These are phyloP conservation scores for Strigops habroptila DNA, from an alignment of 2,113 vertebrate species.

Conservation along the genomic window DNA sequence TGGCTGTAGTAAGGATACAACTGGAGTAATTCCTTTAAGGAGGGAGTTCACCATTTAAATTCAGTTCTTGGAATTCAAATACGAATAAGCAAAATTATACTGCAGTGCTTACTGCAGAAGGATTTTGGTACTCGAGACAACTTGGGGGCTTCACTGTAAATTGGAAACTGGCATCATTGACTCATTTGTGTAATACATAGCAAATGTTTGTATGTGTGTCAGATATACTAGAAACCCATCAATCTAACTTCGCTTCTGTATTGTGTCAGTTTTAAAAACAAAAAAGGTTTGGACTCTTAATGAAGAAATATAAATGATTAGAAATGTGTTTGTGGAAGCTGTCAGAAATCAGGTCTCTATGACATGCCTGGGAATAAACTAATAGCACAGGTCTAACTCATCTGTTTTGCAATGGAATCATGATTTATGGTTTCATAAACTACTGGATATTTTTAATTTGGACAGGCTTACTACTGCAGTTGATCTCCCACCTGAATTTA, in stretches of 20 bases:
- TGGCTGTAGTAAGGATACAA: accelerated
- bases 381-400: background rate
- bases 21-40: background rate
- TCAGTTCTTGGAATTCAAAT: background rate
- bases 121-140: background rate
- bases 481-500: conserved; percentile 97
- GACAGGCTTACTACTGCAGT: conserved; percentile 95
- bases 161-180: background rate
- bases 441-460: background rate
- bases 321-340: background rate
- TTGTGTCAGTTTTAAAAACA: background rate
- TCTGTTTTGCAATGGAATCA: background rate
- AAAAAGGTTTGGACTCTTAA: background rate
- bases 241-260: background rate
- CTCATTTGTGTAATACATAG: background rate
- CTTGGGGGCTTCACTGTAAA: background rate
- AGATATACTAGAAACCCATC: background rate
- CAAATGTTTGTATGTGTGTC: background rate
- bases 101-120: background rate
- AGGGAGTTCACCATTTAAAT: background rate
- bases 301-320: background rate
- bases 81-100: background rate
- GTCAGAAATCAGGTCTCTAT: background rate
- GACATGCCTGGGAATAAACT: background rate
- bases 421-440: background rate